A percentile compares a stretch with the other conserved stretches of the same genome.
These are phyloP conservation scores for Sclerurus mexicanus DNA, from an alignment of 2,113 vertebrate genomes.

Conservation along the genomic window DNA sequence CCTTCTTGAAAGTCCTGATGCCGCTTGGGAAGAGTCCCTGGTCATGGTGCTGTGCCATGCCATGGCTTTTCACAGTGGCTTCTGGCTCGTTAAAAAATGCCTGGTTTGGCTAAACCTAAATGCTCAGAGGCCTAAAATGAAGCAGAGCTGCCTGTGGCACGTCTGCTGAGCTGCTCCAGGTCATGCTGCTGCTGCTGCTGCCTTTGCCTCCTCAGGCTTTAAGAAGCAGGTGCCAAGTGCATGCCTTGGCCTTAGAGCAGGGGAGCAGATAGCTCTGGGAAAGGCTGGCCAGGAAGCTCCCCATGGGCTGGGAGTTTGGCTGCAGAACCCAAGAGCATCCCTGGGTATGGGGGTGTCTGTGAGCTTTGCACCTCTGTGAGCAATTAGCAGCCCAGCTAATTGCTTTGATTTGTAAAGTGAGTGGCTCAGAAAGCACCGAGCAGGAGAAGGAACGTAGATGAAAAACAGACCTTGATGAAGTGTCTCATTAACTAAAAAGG, in stretches of 20 bases:
- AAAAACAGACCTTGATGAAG: conserved; percentile 36
- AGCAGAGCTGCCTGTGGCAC: neutral
- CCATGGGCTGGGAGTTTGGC: neutral
- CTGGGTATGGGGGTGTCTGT: fast-evolving
- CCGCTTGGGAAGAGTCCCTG: neutral
- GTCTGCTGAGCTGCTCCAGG: neutral
- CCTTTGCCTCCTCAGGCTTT: neutral
- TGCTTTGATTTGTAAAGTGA: neutral
- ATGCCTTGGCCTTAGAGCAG: neutral
- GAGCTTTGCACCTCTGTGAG: neutral
- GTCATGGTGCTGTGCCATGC: fast-evolving
- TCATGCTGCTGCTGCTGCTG: neutral
- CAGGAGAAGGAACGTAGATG: neutral
- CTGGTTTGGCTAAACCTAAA: neutral
- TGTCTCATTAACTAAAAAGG: conserved; percentile 38
- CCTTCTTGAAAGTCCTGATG: neutral
- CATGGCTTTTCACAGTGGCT: neutral
- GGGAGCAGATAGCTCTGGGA: neutral
- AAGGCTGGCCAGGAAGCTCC: neutral
- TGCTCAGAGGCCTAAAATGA: neutral
- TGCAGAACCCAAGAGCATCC: neutral
- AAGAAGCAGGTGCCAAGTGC: neutral
- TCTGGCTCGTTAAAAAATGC: neutral
- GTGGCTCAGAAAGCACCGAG: neutral
- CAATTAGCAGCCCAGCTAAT: conserved; percentile 7